Evolutionary conservation across 2,797 vertebrate genomes (phyloP).

Genomic region (Corythornis leucogaster): DNA sequence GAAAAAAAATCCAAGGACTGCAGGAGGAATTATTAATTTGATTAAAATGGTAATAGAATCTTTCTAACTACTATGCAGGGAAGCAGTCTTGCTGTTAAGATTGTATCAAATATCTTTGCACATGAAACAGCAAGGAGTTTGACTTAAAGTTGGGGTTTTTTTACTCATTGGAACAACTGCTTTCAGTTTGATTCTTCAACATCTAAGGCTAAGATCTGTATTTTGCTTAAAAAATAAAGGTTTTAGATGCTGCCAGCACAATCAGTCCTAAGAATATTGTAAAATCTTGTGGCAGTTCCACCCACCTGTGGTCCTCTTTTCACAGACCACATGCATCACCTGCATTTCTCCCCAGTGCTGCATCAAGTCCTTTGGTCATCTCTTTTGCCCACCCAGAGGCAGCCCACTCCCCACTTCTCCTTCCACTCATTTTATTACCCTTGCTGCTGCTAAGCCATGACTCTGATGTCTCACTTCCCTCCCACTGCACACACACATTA

Average conservation of each 20-base stretch:
- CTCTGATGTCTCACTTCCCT: background rate
- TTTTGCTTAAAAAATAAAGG: background rate
- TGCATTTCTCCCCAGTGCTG: fast-evolving
- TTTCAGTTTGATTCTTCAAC: background rate
- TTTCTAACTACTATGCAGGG: background rate
- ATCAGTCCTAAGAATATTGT: background rate
- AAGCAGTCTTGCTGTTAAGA: background rate
- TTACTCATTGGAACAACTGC: background rate
- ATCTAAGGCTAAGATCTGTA: background rate
- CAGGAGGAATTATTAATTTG: background rate
- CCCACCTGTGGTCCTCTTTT: fast-evolving
- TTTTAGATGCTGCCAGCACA: background rate
- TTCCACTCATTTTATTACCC: background rate
- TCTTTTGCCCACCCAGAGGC: fast-evolving
- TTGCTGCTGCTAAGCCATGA: background rate
- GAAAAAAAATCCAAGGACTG: background rate
- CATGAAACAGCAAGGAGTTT: constrained; percentile 3
- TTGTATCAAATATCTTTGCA: background rate
- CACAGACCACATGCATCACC: fast-evolving
- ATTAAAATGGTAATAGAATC: background rate
- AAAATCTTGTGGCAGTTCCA: background rate
- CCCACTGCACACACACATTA: background rate
- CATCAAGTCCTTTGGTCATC: fast-evolving
- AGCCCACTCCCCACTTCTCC: fast-evolving
- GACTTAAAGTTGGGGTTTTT: background rate